A percentile compares a stretch with the other conserved stretches of the same genome.
Evolutionary conservation across 1,140 invertebrate genomes (phyloP).

Genomic region (Eufriesea mexicana): DNA sequence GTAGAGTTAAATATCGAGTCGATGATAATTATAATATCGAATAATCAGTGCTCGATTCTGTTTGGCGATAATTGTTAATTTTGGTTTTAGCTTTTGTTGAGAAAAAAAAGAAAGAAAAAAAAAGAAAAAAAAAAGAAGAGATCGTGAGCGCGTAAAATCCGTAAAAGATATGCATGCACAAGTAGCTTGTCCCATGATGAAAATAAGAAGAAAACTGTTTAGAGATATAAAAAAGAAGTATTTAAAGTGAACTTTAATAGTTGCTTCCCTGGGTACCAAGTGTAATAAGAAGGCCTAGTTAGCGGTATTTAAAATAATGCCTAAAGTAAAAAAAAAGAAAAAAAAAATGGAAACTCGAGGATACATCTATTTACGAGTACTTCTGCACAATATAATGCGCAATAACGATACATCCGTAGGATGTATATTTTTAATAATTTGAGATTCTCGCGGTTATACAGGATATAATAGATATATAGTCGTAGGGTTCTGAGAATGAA

Average conservation of each 20-base stretch:
- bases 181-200: constrained; percentile 27
- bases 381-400: constrained; percentile 75
- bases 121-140: background rate
- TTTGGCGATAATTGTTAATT: background rate
- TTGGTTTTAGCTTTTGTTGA: background rate
- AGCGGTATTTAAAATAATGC: constrained; percentile 40
- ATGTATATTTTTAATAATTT: constrained; percentile 69
- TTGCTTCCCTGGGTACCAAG: constrained; percentile 27
- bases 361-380: constrained; percentile 62
- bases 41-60: constrained; percentile 9
- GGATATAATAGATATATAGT: constrained; percentile 34
- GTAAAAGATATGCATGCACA: constrained; percentile 47
- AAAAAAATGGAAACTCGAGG: constrained; percentile 17
- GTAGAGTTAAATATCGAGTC: background rate
- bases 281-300: constrained; percentile 54
- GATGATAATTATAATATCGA: background rate
- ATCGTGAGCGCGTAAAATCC: constrained; percentile 8
- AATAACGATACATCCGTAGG: constrained; percentile 61
- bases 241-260: constrained; percentile 45
- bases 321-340: background rate
- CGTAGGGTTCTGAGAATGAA: constrained; percentile 21
- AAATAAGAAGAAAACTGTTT: constrained; percentile 11
- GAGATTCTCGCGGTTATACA: constrained; percentile 54
- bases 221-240: constrained; percentile 28
- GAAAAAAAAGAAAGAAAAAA: too few relatives aligned